Conservation (phyloP, 2,888 invertebrate species). For the Thera obeliscata region DNA sequence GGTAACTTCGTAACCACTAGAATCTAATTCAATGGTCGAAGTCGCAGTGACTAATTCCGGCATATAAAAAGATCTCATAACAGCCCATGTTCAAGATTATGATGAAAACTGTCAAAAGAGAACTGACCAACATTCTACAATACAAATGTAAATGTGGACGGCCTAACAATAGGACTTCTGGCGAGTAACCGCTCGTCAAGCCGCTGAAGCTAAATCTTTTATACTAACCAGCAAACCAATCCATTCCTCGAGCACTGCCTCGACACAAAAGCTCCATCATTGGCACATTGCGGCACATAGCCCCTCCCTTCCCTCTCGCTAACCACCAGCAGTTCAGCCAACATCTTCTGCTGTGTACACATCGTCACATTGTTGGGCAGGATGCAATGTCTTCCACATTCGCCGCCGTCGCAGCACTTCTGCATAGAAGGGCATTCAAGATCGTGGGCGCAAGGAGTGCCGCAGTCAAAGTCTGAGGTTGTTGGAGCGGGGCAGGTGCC, state of each 20-base stretch:
- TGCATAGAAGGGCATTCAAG: conserved; percentile 92
- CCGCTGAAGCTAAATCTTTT: too few relatives aligned
- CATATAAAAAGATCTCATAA: too few relatives aligned
- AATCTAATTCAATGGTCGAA: too few relatives aligned
- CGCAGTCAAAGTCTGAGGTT: conserved; percentile 80
- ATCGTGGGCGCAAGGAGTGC: conserved; percentile 89
- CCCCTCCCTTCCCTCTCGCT: conserved; percentile 92
- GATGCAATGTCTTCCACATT: conserved; percentile 89
- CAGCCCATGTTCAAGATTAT: too few relatives aligned
- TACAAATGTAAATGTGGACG: too few relatives aligned
- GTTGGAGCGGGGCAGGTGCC: conserved; percentile 88
- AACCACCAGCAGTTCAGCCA: conserved; percentile 90
- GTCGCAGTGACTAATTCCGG: too few relatives aligned
- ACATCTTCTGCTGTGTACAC: conserved; percentile 90
- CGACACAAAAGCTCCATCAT: conserved; percentile 88
- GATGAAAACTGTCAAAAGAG: too few relatives aligned
- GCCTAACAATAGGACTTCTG: too few relatives aligned
- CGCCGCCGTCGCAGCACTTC: conserved; percentile 91
- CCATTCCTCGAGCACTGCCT: conserved; percentile 93
- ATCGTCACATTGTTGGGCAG: conserved; percentile 90
- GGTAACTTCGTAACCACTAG: too few relatives aligned
- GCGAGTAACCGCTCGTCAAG: too few relatives aligned
- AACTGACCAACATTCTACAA: too few relatives aligned
- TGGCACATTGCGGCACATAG: conserved; percentile 92
- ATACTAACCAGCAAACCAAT: conserved; percentile 89